A percentile compares a stretch with the other conserved stretches of the same genome.
These are phyloP conservation scores for Zophobas atratus DNA, from an alignment of 1,140 invertebrate species.

Conservation along the genomic window DNA sequence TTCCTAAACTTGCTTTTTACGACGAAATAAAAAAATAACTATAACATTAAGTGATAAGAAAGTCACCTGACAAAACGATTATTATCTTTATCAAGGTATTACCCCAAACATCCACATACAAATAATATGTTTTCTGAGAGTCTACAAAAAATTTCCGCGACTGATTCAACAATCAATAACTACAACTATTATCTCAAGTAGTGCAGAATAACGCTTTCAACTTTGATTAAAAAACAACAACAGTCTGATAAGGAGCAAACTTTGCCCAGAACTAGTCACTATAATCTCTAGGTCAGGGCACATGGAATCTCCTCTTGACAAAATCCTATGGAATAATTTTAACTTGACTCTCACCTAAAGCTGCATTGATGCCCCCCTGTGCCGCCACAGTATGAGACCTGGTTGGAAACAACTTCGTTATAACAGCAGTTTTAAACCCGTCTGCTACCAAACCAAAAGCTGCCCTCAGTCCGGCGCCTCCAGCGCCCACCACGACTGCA, in stretches of 20 bases:
- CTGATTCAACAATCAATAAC: neutral
- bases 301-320: conserved; percentile 34
- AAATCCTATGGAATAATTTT: neutral
- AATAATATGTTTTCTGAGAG: no score
- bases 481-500: conserved; percentile 94
- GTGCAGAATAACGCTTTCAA: neutral
- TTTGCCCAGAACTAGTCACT: conserved; percentile 1
- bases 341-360: conserved; percentile 68
- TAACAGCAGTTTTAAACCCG: conserved; percentile 93
- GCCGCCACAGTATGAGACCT: conserved; percentile 94
- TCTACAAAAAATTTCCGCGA: no score
- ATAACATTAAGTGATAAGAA: no score
- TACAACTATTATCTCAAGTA: neutral
- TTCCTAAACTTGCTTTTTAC: no score
- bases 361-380: conserved; percentile 94
- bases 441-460: conserved; percentile 92
- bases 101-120: no score
- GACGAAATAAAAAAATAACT: no score
- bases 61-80: no score
- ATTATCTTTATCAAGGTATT: no score
- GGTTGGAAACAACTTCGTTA: conserved; percentile 95
- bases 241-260: neutral
- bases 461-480: conserved; percentile 91
- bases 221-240: neutral
- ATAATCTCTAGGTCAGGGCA: conserved; percentile 7